Percentiles rank a stretch among this genome's conserved stretches.
Conservation (phyloP, 2,797 vertebrate genomes). For the Arremon brunneinucha region DNA sequence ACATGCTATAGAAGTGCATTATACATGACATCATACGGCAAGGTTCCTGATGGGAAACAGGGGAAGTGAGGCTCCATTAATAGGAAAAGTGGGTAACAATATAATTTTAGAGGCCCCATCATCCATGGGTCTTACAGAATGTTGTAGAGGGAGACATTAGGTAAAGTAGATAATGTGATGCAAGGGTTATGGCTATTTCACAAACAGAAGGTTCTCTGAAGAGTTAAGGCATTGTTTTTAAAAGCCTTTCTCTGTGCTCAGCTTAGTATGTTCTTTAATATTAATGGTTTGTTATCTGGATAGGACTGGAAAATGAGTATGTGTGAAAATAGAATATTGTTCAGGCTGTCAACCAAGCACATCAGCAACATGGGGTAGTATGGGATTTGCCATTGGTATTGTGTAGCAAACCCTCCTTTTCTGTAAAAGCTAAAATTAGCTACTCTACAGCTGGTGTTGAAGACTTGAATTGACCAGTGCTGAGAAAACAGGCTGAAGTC, state of each 20-base stretch:
- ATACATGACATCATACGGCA: neutral
- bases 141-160: neutral
- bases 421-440: neutral
- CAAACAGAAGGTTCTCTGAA: conserved; percentile 2
- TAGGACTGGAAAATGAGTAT: neutral
- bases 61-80: neutral
- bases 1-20: neutral
- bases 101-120: neutral
- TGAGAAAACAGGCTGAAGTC: neutral
- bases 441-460: neutral
- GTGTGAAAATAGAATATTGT: neutral
- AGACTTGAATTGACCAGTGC: neutral
- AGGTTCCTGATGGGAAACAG: neutral
- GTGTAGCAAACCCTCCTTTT: neutral
- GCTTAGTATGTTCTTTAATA: neutral
- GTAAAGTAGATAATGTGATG: neutral
- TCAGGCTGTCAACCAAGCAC: neutral
- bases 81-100: neutral
- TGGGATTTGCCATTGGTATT: neutral
- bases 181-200: neutral
- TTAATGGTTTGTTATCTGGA: neutral
- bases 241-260: neutral
- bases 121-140: neutral
- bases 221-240: conserved; percentile 6
- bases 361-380: neutral